phyloP scores from a whole-genome alignment of 1,140 invertebrate species.

The Liolophura sinensis region DNA sequence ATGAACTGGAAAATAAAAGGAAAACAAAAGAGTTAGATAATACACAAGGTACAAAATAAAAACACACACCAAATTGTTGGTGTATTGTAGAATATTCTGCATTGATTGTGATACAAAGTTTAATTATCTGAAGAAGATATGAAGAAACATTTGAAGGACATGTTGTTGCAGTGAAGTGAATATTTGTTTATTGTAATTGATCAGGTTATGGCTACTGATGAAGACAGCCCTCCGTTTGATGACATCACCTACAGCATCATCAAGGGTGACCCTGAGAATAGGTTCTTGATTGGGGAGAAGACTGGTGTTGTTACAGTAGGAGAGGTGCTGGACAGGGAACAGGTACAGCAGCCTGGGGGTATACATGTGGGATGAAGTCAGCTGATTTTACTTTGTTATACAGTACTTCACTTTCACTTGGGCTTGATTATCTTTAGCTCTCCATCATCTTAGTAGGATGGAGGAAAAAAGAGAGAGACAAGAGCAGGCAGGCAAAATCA shows the following conservation, averaged over 20 bases:
- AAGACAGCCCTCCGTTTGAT: constrained; percentile 84
- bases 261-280: constrained; percentile 70
- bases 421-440: not conserved
- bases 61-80: too few relatives aligned
- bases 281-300: constrained; percentile 84
- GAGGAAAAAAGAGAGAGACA: too few relatives aligned
- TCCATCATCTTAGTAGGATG: too few relatives aligned
- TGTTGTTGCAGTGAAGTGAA: not conserved
- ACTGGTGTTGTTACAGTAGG: constrained; percentile 85
- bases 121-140: too few relatives aligned
- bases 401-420: not conserved
- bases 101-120: too few relatives aligned
- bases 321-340: constrained; percentile 19
- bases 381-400: not conserved
- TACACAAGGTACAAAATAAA: too few relatives aligned
- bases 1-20: too few relatives aligned
- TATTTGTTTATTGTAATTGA: constrained; percentile 54
- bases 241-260: constrained; percentile 80
- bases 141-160: too few relatives aligned
- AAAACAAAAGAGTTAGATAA: too few relatives aligned
- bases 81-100: too few relatives aligned
- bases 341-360: constrained; percentile 1
- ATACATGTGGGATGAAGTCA: not conserved
- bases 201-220: constrained; percentile 73
- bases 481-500: too few relatives aligned